Evolutionary conservation across 2,888 invertebrate genomes (phyloP).

Genomic region (Chrysolina americana): DNA sequence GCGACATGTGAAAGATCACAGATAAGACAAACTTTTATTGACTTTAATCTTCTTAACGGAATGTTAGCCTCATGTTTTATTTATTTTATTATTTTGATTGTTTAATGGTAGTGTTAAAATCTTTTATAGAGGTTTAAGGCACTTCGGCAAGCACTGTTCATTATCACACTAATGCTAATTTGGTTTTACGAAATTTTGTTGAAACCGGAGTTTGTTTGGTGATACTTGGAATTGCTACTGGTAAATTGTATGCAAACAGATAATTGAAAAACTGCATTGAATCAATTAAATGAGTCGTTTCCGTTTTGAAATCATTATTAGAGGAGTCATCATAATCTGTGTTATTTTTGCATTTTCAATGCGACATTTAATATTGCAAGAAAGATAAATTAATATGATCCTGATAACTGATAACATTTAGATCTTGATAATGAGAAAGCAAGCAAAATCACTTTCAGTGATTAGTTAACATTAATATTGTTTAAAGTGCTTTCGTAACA

Average conservation of each 20-base stretch:
- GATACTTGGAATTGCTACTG: not conserved
- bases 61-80: conserved; percentile 43
- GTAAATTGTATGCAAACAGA: not conserved
- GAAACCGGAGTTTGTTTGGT: not conserved
- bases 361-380: no score
- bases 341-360: no score
- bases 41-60: conserved; percentile 32
- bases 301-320: no score
- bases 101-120: conserved; percentile 50
- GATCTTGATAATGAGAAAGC: not conserved
- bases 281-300: not conserved
- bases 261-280: not conserved
- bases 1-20: conserved; percentile 31
- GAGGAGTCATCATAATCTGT: no score
- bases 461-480: no score
- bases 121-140: conserved; percentile 48
- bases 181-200: conserved; percentile 23
- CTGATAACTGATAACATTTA: no score
- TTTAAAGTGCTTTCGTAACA: no score
- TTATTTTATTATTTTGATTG: conserved; percentile 45
- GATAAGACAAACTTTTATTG: conserved; percentile 37
- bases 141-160: conserved; percentile 41
- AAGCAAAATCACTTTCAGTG: not conserved
- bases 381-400: no score
- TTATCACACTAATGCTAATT: conserved; percentile 50